These are phyloP conservation scores for Engraulis encrasicolus DNA, from an alignment of 2,113 vertebrate genomes.

Conservation along the genomic window DNA sequence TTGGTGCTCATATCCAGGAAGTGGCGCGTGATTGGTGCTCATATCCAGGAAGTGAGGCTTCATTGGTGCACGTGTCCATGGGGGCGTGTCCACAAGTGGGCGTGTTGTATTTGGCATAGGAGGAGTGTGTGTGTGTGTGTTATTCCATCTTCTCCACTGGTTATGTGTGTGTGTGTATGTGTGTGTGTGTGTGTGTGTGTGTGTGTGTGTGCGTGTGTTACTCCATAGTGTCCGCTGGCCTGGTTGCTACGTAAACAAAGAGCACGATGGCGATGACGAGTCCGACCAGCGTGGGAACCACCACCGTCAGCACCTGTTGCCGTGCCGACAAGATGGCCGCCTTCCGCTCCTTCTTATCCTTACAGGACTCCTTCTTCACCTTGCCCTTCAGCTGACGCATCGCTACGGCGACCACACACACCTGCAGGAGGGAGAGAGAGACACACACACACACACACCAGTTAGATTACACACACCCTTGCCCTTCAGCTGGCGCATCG, in stretches of 20 bases:
- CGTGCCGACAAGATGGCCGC: constrained; percentile 97
- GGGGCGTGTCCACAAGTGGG: neutral
- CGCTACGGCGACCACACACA: constrained; percentile 39
- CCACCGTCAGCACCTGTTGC: constrained; percentile 89
- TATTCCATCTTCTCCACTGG: constrained; percentile 70
- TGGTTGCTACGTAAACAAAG: constrained; percentile 94
- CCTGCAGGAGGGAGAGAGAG: neutral
- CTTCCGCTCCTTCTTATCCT: constrained; percentile 96
- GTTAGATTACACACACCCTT: no score
- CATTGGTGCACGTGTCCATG: no score
- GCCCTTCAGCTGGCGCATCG: no score
- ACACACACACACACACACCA: neutral
- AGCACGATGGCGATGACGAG: constrained; percentile 90
- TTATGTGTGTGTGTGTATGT: no score
- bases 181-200: neutral
- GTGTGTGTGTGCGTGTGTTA: neutral
- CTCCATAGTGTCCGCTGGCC: constrained; percentile 75
- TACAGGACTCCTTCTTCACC: constrained; percentile 94
- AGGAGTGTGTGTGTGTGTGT: neutral
- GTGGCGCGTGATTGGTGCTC: no score
- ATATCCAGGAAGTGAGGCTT: no score
- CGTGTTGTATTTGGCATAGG: no score
- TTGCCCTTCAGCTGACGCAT: constrained; percentile 99
- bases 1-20: no score
- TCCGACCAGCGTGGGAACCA: constrained; percentile 88